Evolutionary conservation across 2,797 vertebrate species (phyloP), one percentile per base, ranked within the genome.

Genomic region (Hapalemur alaotrensis): DNA sequence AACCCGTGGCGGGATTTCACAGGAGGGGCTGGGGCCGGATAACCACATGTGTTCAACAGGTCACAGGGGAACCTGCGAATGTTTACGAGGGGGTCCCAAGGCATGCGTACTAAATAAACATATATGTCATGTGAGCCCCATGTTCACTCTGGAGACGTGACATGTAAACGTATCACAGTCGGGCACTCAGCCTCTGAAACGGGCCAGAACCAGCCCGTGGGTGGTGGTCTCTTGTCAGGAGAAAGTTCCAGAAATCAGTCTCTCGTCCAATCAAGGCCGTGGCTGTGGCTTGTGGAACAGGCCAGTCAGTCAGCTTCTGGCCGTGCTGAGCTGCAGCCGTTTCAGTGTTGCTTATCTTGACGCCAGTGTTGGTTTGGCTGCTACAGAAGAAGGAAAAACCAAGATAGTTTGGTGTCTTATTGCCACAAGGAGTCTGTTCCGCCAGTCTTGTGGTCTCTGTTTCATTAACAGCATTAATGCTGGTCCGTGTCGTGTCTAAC

Each of bases 401-500:
- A 4, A 18, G 15, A 20, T 4, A 10, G 20, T n/a, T n/a, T n/a
- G 17, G 32, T 67, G 15, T 67, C 63, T 18, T 35, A 10, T 18
- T n/a, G 63, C 32, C 32, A 10, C 63, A 18, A 8, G 4, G 17
- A 35, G 63, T n/a, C 63, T 67, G 63, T 35, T 9, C 32, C 7
- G 17, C 9, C 32, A 18, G 63, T 2, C 63, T 67, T 15, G 8
- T 8, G 7, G 17, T 35, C 63, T n/a, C 32, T 35, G 0, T 65
- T 9, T 65, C 10, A 67, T 4, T 1, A 57, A 23, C 22, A 23
- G 7, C 63, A 20, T 18, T 35, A 10, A 67, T n/a, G 63, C 32
- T 18, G 7, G 32, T 9, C 63, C 0, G 0, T 0, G 57, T 9
- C 0, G 32, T 2, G 63, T 67, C 63, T 8, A 18, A 35, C 17